These are phyloP conservation scores for Platycheirus rosarum DNA, from an alignment of 2,888 invertebrate genomes.

Conservation along the genomic window DNA sequence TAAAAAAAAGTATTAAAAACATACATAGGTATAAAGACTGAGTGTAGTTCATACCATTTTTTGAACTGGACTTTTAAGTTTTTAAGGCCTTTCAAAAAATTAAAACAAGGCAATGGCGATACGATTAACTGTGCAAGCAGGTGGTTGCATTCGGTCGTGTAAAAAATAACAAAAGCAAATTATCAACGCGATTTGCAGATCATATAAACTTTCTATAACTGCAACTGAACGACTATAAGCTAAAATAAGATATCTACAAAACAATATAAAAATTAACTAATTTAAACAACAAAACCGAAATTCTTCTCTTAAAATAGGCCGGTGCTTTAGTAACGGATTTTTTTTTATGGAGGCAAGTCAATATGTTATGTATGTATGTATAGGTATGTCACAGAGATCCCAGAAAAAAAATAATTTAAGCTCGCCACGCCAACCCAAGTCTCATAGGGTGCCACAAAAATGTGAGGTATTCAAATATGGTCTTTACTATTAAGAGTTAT, in stretches of 20 bases:
- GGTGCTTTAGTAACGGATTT: constrained; percentile 25
- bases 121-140: constrained; percentile 38
- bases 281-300: constrained; percentile 1
- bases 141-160: constrained; percentile 1
- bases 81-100: not conserved
- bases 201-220: not conserved
- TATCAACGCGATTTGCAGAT: not conserved
- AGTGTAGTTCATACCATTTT: constrained; percentile 36
- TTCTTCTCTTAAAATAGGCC: not conserved
- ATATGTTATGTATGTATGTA: not conserved
- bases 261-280: not conserved
- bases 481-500: too few relatives aligned
- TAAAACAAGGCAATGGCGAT: constrained; percentile 27
- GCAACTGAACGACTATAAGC: not conserved
- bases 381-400: not conserved
- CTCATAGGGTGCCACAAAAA: too few relatives aligned
- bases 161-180: not conserved
- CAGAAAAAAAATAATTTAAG: too few relatives aligned
- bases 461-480: too few relatives aligned
- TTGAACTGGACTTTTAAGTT: not conserved
- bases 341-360: not conserved
- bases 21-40: not conserved
- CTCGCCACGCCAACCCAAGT: too few relatives aligned
- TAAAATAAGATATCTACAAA: not conserved
- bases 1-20: constrained; percentile 1